A percentile compares a stretch with the other conserved stretches of the same genome.
Evolutionary conservation across 2,888 invertebrate species (phyloP).

Genomic region (Malthinus seriepunctatus): DNA sequence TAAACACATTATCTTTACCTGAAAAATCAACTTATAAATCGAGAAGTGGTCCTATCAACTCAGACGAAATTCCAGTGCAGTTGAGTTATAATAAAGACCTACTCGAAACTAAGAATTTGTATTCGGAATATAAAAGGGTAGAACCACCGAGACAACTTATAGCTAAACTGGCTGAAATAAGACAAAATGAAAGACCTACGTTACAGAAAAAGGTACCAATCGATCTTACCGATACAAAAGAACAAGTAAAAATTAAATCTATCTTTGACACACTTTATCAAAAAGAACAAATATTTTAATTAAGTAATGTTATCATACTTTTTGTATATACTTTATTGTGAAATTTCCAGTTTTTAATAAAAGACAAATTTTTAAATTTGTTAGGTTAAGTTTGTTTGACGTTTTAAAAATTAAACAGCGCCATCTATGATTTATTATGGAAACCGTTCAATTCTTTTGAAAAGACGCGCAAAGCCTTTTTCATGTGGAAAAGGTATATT

Average conservation of each 20-base stretch:
- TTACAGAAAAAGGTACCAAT: conserved; percentile 15
- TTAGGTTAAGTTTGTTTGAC: too few relatives aligned
- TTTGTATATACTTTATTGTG: background rate
- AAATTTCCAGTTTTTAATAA: too few relatives aligned
- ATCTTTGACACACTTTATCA: conserved; percentile 23
- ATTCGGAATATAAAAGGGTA: conserved; percentile 44
- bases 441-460: too few relatives aligned
- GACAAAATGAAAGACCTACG: conserved; percentile 35
- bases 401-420: too few relatives aligned
- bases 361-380: too few relatives aligned
- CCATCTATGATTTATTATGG: too few relatives aligned
- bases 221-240: background rate
- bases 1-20: background rate
- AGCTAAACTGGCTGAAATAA: conserved; percentile 42
- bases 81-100: conserved; percentile 44
- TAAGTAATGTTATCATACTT: background rate
- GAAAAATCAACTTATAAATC: conserved; percentile 32
- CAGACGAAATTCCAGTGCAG: conserved; percentile 41
- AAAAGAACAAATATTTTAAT: conserved; percentile 12
- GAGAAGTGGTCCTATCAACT: conserved; percentile 40
- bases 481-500: too few relatives aligned
- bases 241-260: background rate
- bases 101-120: conserved; percentile 47
- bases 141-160: conserved; percentile 45
- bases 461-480: too few relatives aligned